Base-by-base conservation (phyloP, 2,113 vertebrate species). In the Polyodon spathula region DNA sequence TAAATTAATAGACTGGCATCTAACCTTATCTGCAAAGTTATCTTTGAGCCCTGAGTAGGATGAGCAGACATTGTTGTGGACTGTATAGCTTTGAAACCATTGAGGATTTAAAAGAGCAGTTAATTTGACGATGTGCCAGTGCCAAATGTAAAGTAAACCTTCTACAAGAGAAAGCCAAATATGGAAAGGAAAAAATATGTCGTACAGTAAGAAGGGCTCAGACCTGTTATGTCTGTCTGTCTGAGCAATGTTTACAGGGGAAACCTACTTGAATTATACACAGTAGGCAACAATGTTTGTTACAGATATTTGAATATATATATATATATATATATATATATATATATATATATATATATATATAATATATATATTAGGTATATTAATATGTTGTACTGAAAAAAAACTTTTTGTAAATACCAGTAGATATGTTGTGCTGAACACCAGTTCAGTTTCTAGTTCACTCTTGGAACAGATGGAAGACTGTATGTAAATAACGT, bases 261-360 rank as follows among this genome's bases (percentile, higher is more conserved):
- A 62, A 63, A 56, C 74, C 68, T 77, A 78, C 80, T 79, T 80
- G 80, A 82, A 81, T 56, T 70, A 66, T 40, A 57, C 73, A 73
- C 69, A 68, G 69, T 64, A 58, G 78, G 57, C 71, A 63, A 69
- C 74, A 72, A 72, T 71, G 69, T 70, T 72, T 71, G 69, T 70
- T 72, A 52, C 44, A 73, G 76, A 69, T 77, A 71, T 79, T 77
- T 81, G 76, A 84, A 81, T 85, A 81, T 82, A 83, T 71, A 80
- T 81, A 76, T 5, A 46, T 10, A 46, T 81, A 76, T n/a, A n/a
- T n/a, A n/a, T n/a, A n/a, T n/a, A n/a, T n/a, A n/a, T n/a, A n/a
- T n/a, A n/a, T n/a, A n/a, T n/a, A n/a, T n/a, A n/a, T n/a, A n/a
- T n/a, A n/a, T n/a, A n/a, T n/a, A n/a, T n/a, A n/a, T n/a, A n/a